Conservation (phyloP, 1,140 invertebrate species). For the Diprion similis region DNA sequence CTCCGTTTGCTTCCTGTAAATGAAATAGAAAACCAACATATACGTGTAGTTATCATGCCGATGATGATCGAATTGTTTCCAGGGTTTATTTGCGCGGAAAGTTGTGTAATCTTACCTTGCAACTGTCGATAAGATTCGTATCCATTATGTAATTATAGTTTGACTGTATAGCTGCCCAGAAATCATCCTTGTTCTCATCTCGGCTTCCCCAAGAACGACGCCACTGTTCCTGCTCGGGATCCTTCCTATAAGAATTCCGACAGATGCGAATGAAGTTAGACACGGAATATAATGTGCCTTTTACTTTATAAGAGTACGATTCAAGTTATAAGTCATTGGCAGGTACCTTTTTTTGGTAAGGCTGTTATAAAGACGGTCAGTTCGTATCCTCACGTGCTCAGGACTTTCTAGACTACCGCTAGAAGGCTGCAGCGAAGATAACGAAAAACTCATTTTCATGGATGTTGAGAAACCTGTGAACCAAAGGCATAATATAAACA, state of each 20-base stretch:
- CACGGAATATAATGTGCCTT: slow-evolving; percentile 1
- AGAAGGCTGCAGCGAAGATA: slow-evolving; percentile 65
- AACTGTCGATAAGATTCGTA: slow-evolving; percentile 88
- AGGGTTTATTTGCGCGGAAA: too few species aligned
- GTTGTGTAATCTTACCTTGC: slow-evolving; percentile 64
- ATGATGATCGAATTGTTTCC: background rate
- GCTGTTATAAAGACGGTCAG: slow-evolving; percentile 70
- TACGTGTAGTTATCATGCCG: background rate
- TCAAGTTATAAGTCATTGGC: slow-evolving; percentile 6
- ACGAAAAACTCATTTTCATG: slow-evolving; percentile 65
- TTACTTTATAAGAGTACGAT: slow-evolving; percentile 19
- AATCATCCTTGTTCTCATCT: slow-evolving; percentile 78
- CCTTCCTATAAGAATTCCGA: slow-evolving; percentile 56
- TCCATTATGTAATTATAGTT: slow-evolving; percentile 95
- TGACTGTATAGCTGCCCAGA: slow-evolving; percentile 87
- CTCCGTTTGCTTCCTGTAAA: slow-evolving; percentile 77
- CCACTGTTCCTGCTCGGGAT: slow-evolving; percentile 69
- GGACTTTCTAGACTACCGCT: slow-evolving; percentile 60
- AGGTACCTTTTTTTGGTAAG: slow-evolving; percentile 69
- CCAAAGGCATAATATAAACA: slow-evolving; percentile 20
- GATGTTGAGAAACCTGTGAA: slow-evolving; percentile 53
- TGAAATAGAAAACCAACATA: slow-evolving; percentile 14
- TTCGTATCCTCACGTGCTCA: slow-evolving; percentile 58
- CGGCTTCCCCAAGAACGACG: slow-evolving; percentile 75
- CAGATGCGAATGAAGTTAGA: slow-evolving; percentile 9